Evolutionary conservation across 2,797 vertebrate genomes (phyloP).

Genomic region (Numenius phaeopus): DNA sequence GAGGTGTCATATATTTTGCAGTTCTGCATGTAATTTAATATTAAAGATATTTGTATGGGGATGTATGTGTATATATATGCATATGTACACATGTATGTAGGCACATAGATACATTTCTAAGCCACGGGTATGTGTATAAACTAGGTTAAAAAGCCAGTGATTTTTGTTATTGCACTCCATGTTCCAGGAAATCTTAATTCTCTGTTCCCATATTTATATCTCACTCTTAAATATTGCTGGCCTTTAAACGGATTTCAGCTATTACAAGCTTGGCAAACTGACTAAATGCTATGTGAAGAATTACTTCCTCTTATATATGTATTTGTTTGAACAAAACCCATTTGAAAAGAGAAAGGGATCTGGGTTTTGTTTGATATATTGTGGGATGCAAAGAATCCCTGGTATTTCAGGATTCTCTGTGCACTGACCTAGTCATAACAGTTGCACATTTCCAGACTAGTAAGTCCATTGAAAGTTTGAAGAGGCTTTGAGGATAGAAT

Average conservation of each 20-base stretch:
- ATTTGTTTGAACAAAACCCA: background rate
- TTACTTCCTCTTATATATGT: background rate
- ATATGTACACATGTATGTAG: background rate
- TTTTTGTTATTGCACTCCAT: background rate
- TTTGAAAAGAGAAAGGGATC: background rate
- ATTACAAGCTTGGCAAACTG: background rate
- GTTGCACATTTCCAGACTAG: slow-evolving; percentile 24
- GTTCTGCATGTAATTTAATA: background rate
- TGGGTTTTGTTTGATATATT: background rate
- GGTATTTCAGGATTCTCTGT: slow-evolving; percentile 48
- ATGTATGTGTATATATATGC: background rate
- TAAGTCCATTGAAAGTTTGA: slow-evolving; percentile 4
- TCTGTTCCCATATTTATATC: background rate
- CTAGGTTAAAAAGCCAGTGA: background rate
- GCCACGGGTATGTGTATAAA: background rate
- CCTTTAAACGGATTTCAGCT: background rate
- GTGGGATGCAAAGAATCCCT: background rate
- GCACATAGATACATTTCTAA: background rate
- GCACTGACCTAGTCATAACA: slow-evolving; percentile 52
- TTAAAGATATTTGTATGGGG: background rate
- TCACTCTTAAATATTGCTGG: background rate
- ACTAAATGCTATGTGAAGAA: background rate
- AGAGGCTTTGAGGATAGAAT: slow-evolving; percentile 28
- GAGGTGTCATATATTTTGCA: background rate
- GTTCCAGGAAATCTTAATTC: background rate